Conservation (phyloP, 2,797 vertebrate genomes). For the Jordanella pulchra region DNA sequence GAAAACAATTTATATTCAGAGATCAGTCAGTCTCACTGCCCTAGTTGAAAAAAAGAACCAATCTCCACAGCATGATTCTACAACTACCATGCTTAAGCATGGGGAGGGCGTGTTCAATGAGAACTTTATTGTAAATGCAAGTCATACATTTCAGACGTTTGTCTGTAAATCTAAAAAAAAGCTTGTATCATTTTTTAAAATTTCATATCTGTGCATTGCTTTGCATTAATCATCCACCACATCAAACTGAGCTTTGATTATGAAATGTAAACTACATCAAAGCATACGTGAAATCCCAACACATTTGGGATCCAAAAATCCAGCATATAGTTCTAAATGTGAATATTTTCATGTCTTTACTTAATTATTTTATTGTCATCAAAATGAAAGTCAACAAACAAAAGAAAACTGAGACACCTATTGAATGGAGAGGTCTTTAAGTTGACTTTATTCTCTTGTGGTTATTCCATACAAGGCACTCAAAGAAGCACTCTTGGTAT, state of each 20-base stretch:
- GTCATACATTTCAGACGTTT: not conserved
- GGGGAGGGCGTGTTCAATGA: too few relatives aligned
- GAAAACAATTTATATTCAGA: not conserved
- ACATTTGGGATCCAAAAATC: not conserved
- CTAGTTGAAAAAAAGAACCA: not conserved
- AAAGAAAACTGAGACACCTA: slow-evolving; percentile 65
- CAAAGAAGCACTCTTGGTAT: slow-evolving; percentile 69
- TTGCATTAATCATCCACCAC: not conserved
- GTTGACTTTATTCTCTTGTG: slow-evolving; percentile 85
- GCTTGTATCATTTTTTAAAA: not conserved
- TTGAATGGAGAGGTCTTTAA: slow-evolving; percentile 78
- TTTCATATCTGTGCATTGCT: not conserved
- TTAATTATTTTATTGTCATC: not conserved
- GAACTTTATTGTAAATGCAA: not conserved
- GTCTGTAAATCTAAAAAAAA: not conserved
- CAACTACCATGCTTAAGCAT: not conserved
- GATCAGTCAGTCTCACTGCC: not conserved
- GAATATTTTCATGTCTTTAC: not conserved
- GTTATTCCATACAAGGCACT: slow-evolving; percentile 84
- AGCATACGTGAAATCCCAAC: not conserved
- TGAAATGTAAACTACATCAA: not conserved
- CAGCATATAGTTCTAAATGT: not conserved
- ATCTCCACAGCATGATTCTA: not conserved
- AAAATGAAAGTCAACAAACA: slow-evolving; percentile 12
- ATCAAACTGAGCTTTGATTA: not conserved